Base-by-base conservation (phyloP, 2,113 vertebrate genomes). In the Ancistrus triradiatus region DNA sequence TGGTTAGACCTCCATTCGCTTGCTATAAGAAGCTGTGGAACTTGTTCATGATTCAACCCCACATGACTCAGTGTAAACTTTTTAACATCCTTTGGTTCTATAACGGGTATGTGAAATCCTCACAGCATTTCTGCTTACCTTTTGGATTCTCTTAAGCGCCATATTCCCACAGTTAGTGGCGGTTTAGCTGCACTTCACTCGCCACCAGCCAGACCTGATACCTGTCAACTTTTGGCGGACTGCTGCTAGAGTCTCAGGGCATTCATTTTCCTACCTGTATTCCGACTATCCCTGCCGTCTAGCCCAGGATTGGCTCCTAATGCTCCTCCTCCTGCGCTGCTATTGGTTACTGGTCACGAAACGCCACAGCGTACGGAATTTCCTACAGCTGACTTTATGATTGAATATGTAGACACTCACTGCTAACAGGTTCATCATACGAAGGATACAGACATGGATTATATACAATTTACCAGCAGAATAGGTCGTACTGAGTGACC, bases 141-240 rank as follows among this genome's bases (percentile, higher is more conserved):
- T 88, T 66, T 87, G 71, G 59, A 88, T 88, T 81, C 86, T 62
- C 80, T 88, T 88, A 77, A 88, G 68, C 55, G 86, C 86, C 86
- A 88, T 88, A 76, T 74, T 83, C 21, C 52, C 48, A n/a, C 59
- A 48, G 66, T 21, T 27, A 21, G 60, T 43, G 38, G 60, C 15
- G 42, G 38, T 37, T 24, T 31, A 69, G 55, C 44, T 43, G 43
- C 43, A 51, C 60, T 52, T 53, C 51, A 42, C 31, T 25, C 22
- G 21, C 38, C 40, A 35, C 53, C 56, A 24, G 31, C 52, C 2
- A 42, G 38, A 42, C 33, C 13, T 3, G 4, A 59, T 8, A 59
- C 13, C 47, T 42, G 15, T 58, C 3, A 63, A 63, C 60, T 63
- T 52, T 52, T 51, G 10, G 21, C 31, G 24, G 40, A 47, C 43